Evolutionary conservation across 2,888 invertebrate species (phyloP).

Genomic region (Oxyteleia sp.): DNA sequence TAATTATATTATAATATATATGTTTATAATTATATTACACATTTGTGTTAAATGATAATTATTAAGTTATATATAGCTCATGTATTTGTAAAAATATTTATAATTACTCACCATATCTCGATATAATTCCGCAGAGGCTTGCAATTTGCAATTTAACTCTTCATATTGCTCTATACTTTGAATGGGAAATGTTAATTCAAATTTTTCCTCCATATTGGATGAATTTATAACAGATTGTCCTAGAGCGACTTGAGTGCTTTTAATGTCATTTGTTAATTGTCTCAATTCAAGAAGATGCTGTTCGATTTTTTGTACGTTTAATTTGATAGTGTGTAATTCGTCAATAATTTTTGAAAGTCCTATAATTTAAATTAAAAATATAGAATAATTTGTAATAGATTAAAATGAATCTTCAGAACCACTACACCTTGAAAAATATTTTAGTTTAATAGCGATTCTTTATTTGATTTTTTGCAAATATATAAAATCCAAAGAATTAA

Average conservation of each 20-base stretch:
- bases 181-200: neutral
- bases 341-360: neutral
- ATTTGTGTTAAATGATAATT: too few species aligned
- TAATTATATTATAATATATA: too few species aligned
- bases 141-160: neutral
- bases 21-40: too few species aligned
- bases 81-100: too few species aligned
- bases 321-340: neutral
- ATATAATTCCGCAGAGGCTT: neutral
- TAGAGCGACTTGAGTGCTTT: conserved; percentile 6
- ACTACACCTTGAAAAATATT: too few species aligned
- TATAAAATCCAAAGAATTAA: too few species aligned
- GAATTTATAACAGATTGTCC: conserved; percentile 3
- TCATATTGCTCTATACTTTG: neutral
- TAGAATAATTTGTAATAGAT: too few species aligned
- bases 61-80: too few species aligned
- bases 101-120: neutral
- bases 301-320: neutral
- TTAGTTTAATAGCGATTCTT: too few species aligned
- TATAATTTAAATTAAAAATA: too few species aligned
- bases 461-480: too few species aligned
- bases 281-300: neutral
- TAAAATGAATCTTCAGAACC: too few species aligned
- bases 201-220: neutral
- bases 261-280: neutral